Evolutionary conservation across 2,113 vertebrate species (phyloP), one percentile per base, ranked within the genome.

Genomic region (Tragelaphus buxtoni): DNA sequence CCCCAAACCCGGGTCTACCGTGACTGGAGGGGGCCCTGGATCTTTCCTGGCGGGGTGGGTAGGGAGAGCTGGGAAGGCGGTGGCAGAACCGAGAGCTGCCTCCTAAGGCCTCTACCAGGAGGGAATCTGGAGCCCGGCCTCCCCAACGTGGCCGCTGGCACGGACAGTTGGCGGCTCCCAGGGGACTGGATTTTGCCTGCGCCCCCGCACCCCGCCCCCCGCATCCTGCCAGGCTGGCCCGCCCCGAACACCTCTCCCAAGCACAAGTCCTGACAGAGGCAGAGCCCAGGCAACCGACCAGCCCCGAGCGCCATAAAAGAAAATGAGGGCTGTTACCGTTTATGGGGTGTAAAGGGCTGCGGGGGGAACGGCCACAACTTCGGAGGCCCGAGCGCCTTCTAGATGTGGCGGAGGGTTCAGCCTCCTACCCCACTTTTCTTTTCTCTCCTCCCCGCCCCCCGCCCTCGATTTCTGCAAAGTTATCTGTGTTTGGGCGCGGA

Each of bases 331-430:
- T 99, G 98, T 99, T 99, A 99, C 98, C 98, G 96, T 99, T 99
- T 99, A 99, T 99, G 99, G 99, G 99, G 99, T 99, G 99, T 98
- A 99, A 99, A 99, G 99, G 98, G 98, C 98, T 99, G 98, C 97
- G 98, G 98, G 99, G 98, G 98, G 98, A 98, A 98, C 1, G 87
- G 98, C 97, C 97, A 96, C 97, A 98, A 98, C 95, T 97, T 97
- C 95, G 98, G 97, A 96, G 98, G 94, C 95, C 76, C 35, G 92
- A 96, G 96, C 88, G 72, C 90, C 97, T 97, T 98, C 85, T 97
- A 97, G 98, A 98, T 96, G 98, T 97, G 96, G 88, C 55, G 22
- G 39, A 32, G 79, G 22, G 20, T 28, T 20, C 32, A 20, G 87
- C 90, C 53, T 26, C 16, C 7, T 55, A 91, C 92, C 26, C 90